Base-by-base conservation (phyloP, 2,888 invertebrate genomes). In the Metacarcinus magister region DNA sequence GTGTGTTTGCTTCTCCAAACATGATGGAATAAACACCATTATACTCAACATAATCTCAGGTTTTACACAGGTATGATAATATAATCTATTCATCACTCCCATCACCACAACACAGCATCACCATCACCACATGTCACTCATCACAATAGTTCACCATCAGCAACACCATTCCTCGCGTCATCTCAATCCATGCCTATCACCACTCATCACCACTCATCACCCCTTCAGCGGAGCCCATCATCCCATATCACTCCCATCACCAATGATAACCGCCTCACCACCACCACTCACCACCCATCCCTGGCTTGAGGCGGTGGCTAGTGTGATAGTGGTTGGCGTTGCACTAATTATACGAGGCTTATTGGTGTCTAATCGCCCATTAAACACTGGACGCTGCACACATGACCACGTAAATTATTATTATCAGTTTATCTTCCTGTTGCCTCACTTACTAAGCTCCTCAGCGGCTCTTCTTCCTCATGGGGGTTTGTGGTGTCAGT, bases 351-450 rank as follows among this genome's bases (percentile, higher is more conserved):
- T 67, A 67, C 67, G 23, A n/a, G 23, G n/a, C 67, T 67, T 67
- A 67, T n/a, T 23, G 67, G n/a, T 23, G 67, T 67, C n/a, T 67
- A 67, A 67, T 67, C n/a, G 67, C 7, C n/a, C 67, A 67, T 67
- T 67, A 67, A 67, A 67, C 67, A 67, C 67, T n/a, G n/a, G 67
- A n/a, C 67, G 67, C 67, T 67, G 67, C 67, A 67, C 67, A 67
- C 67, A 67, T 67, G 67, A 67, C 67, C 19, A 67, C 67, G 67
- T 67, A 67, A 67, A 67, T 67, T n/a, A 67, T 67, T 67, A n/a
- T 23, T 67, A 67, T 67, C 67, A n/a, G 8, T 23, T 23, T n/a
- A 23, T n/a, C 67, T 67, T 67, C 4, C 67, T 67, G 19, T 67
- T 67, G 67, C 67, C 67, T 67, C 67, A n/a, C 67, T 67, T 67